Evolutionary conservation across 2,797 vertebrate genomes (phyloP).

Genomic region (Malacoraja senta): DNA sequence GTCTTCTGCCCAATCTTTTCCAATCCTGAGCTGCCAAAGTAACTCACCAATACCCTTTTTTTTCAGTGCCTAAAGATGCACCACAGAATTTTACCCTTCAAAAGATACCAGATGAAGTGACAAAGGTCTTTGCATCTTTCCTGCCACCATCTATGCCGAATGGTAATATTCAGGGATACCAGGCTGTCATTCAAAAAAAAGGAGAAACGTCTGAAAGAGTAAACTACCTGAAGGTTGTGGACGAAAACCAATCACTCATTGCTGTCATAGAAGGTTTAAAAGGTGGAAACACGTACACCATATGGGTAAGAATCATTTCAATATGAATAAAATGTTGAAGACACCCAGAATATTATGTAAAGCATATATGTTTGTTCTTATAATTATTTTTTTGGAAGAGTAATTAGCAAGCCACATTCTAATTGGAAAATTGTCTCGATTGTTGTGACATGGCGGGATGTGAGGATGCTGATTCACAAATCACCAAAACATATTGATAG

Average conservation of each 20-base stretch:
- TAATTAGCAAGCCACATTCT: neutral
- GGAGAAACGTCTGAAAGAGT: conserved; percentile 64
- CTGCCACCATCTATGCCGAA: conserved; percentile 80
- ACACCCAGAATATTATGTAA: neutral
- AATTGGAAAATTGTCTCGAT: neutral
- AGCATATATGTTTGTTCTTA: neutral
- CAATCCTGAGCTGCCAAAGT: neutral
- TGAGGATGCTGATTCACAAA: no score
- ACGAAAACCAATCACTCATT: conserved; percentile 64
- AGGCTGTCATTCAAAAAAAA: conserved; percentile 71
- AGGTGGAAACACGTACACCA: conserved; percentile 84
- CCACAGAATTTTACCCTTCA: conserved; percentile 81
- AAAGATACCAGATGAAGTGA: conserved; percentile 78
- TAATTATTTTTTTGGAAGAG: neutral
- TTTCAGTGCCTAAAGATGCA: conserved; percentile 79
- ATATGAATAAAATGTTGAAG: neutral
- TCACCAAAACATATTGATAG: no score
- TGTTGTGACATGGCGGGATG: no score
- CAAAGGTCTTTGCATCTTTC: conserved; percentile 77
- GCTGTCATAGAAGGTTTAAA: conserved; percentile 81
- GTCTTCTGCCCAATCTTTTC: neutral
- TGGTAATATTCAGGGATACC: conserved; percentile 83
- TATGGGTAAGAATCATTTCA: conserved; percentile 65
- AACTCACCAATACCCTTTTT: neutral
- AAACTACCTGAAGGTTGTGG: conserved; percentile 65